These are phyloP conservation scores for Dryomyza anilis DNA, from an alignment of 2,888 invertebrate species.

Conservation along the genomic window DNA sequence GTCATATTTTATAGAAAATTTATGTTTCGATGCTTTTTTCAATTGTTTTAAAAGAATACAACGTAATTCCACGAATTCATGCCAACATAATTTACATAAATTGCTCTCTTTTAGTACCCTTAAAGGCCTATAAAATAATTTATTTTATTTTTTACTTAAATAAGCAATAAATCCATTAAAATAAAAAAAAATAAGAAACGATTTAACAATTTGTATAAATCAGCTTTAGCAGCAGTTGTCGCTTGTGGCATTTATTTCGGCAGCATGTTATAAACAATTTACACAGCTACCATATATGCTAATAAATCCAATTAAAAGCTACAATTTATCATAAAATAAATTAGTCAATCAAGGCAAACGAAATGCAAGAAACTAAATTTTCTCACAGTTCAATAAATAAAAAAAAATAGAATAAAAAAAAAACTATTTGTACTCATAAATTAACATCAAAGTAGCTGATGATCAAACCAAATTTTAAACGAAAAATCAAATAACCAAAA, in stretches of 20 bases:
- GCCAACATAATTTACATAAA: too few relatives aligned
- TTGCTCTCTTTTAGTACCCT: too few relatives aligned
- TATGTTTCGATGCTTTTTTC: too few relatives aligned
- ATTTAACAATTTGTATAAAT: too few relatives aligned
- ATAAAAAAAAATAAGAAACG: too few relatives aligned
- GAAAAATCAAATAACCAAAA: neutral
- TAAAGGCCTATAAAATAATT: too few relatives aligned
- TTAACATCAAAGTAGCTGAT: too few relatives aligned
- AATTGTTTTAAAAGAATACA: too few relatives aligned
- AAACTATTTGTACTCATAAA: too few relatives aligned
- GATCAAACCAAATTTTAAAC: neutral
- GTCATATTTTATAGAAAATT: too few relatives aligned
- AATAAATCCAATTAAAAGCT: neutral
- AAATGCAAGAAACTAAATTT: neutral
- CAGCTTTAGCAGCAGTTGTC: neutral
- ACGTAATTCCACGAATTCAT: too few relatives aligned
- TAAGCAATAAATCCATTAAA: too few relatives aligned
- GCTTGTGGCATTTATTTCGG: neutral
- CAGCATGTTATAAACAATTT: slow-evolving; percentile 2
- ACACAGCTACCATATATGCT: neutral
- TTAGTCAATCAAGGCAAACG: neutral
- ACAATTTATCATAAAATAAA: neutral
- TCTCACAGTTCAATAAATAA: neutral
- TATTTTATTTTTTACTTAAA: neutral
- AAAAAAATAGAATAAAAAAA: neutral